These are phyloP conservation scores for Allolobophora icterica DNA, from an alignment of 2,888 invertebrate genomes.

Conservation along the genomic window DNA sequence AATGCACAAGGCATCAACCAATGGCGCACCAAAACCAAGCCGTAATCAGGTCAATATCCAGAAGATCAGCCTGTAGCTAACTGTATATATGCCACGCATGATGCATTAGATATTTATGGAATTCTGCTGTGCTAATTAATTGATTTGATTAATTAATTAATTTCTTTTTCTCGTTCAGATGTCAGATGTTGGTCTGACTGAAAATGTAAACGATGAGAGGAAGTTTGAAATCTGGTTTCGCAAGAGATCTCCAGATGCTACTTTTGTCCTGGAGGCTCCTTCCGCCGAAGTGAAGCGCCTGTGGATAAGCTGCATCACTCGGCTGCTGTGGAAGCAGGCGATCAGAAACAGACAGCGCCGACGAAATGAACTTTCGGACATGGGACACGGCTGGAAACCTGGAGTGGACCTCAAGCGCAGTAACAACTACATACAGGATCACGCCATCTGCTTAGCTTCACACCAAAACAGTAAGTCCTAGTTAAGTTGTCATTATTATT, in stretches of 20 bases:
- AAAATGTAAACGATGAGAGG: constrained; percentile 76
- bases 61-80: too few relatives aligned
- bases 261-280: constrained; percentile 84
- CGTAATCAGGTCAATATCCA: too few relatives aligned
- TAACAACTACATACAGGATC: constrained; percentile 81
- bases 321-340: constrained; percentile 90
- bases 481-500: too few relatives aligned
- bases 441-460: constrained; percentile 67
- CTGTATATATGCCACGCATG: too few relatives aligned
- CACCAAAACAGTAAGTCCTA: not conserved
- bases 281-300: constrained; percentile 84
- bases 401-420: constrained; percentile 80
- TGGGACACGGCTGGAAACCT: constrained; percentile 69
- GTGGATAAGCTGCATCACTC: constrained; percentile 90
- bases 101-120: not conserved
- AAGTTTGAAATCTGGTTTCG: constrained; percentile 96
- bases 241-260: constrained; percentile 78
- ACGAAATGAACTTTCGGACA: constrained; percentile 31
- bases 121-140: not conserved
- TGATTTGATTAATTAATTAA: not conserved
- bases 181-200: constrained; percentile 80
- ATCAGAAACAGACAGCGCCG: constrained; percentile 76
- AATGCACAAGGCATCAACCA: too few relatives aligned
- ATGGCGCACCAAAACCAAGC: too few relatives aligned
- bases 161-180: constrained; percentile 34